Conservation (phyloP, 1,140 invertebrate species). For the Periplaneta americana region DNA sequence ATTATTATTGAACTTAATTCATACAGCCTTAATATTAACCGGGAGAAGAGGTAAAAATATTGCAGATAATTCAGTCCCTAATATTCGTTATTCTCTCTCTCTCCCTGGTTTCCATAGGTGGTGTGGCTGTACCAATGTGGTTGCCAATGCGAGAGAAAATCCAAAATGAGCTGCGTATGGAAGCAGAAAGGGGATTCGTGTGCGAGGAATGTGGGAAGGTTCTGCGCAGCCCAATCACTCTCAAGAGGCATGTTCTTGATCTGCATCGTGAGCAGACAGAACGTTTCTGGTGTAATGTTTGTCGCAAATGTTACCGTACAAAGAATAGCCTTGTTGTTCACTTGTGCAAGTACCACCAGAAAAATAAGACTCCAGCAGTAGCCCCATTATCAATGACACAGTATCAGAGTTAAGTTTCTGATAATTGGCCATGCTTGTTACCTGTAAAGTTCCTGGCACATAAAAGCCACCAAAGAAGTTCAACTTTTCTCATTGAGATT, state of each 20-base stretch:
- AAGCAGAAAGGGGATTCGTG: slow-evolving; percentile 4
- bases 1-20: neutral
- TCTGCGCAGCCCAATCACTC: slow-evolving; percentile 26
- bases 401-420: neutral
- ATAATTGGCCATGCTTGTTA: neutral
- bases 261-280: slow-evolving; percentile 30
- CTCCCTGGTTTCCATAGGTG: neutral
- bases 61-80: neutral
- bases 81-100: neutral
- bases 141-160: slow-evolving; percentile 12
- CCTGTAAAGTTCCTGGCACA: neutral
- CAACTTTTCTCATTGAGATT: neutral
- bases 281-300: slow-evolving; percentile 33
- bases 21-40: neutral
- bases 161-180: slow-evolving; percentile 6
- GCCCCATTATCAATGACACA: neutral
- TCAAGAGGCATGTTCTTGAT: slow-evolving; percentile 27
- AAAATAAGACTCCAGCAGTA: slow-evolving; percentile 20
- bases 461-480: neutral
- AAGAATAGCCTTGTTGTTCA: slow-evolving; percentile 34
- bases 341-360: slow-evolving; percentile 35
- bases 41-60: neutral
- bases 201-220: slow-evolving; percentile 28
- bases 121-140: neutral
- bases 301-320: slow-evolving; percentile 31